phyloP scores from a whole-genome alignment of 2,113 vertebrate genomes.

The Callaeas wilsoni region DNA sequence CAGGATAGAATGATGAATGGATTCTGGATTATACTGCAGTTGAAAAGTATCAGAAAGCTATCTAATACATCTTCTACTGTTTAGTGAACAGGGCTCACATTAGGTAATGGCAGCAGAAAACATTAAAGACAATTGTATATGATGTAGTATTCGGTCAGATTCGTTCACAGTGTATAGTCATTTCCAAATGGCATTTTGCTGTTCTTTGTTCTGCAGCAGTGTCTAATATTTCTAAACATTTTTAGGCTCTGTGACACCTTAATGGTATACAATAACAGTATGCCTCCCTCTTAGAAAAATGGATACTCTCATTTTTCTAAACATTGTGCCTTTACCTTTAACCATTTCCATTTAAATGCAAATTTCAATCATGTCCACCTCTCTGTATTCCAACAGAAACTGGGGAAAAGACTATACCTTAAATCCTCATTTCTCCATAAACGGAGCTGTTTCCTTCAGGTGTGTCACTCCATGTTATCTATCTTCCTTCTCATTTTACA shows the following conservation, averaged over 20 bases:
- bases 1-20: slow-evolving; percentile 22
- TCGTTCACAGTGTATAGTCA: slow-evolving; percentile 48
- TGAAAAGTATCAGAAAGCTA: slow-evolving; percentile 45
- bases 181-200: slow-evolving; percentile 67
- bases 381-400: slow-evolving; percentile 61
- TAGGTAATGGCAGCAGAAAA: slow-evolving; percentile 50
- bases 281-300: slow-evolving; percentile 76
- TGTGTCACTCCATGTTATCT: slow-evolving; percentile 15
- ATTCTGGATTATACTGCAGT: slow-evolving; percentile 9
- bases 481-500: slow-evolving; percentile 37
- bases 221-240: slow-evolving; percentile 78
- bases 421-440: slow-evolving; percentile 63
- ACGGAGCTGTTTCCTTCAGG: slow-evolving; percentile 19
- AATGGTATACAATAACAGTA: slow-evolving; percentile 75
- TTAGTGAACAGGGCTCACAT: slow-evolving; percentile 51
- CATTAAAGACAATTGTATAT: slow-evolving; percentile 56
- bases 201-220: slow-evolving; percentile 47
- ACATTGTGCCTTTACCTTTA: slow-evolving; percentile 75
- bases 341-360: slow-evolving; percentile 82
- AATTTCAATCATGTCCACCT: slow-evolving; percentile 80
- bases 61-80: slow-evolving; percentile 50
- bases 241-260: slow-evolving; percentile 74
- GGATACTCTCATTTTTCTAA: slow-evolving; percentile 81
- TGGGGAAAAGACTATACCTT: slow-evolving; percentile 54
- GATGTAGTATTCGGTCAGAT: slow-evolving; percentile 48